Evolutionary conservation across 1,140 invertebrate genomes (phyloP), one percentile per base, ranked within the genome.

Genomic region (Papilio polytes): DNA sequence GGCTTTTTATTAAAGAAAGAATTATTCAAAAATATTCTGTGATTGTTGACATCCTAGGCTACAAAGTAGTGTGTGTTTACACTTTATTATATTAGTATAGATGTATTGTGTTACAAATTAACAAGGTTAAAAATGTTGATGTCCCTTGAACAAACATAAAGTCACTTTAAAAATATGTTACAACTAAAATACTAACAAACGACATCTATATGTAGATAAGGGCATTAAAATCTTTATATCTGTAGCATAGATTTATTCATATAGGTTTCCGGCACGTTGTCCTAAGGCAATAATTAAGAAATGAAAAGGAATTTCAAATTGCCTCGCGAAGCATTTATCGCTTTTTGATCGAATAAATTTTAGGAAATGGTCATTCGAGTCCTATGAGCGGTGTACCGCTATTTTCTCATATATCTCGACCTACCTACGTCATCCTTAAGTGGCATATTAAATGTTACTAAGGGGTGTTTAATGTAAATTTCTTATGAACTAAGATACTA

Each of bases 261-360:
- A 3, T 26, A 66, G 59, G 59, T 66, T 66, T 66, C 59, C 22
- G 59, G 59, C 59, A 26, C 13, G 59, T 15, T 7, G 51, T 53
- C 51, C 51, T 53, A 53, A 53, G 13, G 51, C 51, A n/a, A 7
- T 18, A 66, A 66, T 66, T 66, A 66, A 66, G 20, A 66, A 26
- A 26, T 26, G 9, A 13, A 66, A 13, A 10, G 3, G 20, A 63
- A 26, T 66, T 26, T 66, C 22, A 26, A 13, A 26, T 26, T 22
- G 9, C 59, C 59, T 26, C 22, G 22, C 59, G 22, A 26, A 66
- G 15, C 10, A 2, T 18, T 26, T 31, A 66, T 66, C 12, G 20
- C 3, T 66, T 66, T 66, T 66, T 31, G 20, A 66, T 66, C 3
- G 59, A 26, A 66, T 66, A 66, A 26, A 66, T 66, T 66, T 66